Conservation (phyloP, 2,888 invertebrate genomes). For the Ommatoiulus sabulosus region DNA sequence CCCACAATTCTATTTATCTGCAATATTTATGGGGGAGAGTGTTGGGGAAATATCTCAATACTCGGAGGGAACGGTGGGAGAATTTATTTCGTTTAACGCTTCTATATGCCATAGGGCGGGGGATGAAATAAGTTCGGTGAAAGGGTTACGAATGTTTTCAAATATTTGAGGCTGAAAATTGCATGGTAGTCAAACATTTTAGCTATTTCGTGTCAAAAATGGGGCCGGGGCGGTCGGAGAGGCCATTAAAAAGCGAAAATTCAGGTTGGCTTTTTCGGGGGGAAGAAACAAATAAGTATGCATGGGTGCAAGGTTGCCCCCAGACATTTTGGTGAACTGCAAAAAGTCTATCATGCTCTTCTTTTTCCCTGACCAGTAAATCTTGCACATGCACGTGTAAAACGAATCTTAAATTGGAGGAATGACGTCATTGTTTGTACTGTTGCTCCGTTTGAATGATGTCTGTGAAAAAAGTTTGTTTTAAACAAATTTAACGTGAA, state of each 20-base stretch:
- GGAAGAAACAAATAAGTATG: neutral
- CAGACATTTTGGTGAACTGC: neutral
- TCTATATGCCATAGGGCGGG: neutral
- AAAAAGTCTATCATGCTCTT: neutral
- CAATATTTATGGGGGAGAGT: conserved; percentile 44
- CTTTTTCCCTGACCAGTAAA: neutral
- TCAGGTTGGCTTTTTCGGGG: neutral
- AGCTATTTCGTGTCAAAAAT: conserved; percentile 39
- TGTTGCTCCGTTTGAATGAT: no score
- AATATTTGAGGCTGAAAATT: conserved; percentile 33
- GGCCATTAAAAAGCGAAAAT: neutral
- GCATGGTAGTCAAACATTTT: conserved; percentile 41
- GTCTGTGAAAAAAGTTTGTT: no score
- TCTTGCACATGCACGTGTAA: no score
- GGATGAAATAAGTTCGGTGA: neutral
- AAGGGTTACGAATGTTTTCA: neutral
- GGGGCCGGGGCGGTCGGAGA: neutral
- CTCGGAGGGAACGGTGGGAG: neutral
- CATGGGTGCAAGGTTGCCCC: conserved; percentile 4
- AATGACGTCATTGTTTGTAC: no score
- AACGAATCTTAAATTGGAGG: no score
- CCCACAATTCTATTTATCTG: conserved; percentile 47
- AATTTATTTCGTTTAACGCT: conserved; percentile 24
- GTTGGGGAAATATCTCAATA: conserved; percentile 47
- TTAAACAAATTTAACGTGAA: no score